Evolutionary conservation across 2,797 vertebrate species (phyloP).

Genomic region (Sciurus carolinensis): DNA sequence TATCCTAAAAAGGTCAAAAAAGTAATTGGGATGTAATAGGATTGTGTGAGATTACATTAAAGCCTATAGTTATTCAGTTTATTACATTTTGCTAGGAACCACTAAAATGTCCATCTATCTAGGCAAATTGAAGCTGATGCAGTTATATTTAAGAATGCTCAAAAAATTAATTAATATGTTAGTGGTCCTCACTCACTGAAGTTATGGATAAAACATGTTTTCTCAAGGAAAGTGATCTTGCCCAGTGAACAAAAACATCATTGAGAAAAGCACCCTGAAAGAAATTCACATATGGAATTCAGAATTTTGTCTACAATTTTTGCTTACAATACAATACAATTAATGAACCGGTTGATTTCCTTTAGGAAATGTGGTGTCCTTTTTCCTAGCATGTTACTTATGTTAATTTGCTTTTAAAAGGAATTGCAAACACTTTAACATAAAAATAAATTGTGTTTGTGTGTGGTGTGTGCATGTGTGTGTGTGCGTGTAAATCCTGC

Average conservation of each 20-base stretch:
- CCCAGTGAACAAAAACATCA: not conserved
- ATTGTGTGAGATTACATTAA: conserved; percentile 86
- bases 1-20: conserved; percentile 86
- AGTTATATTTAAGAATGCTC: conserved; percentile 82
- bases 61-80: conserved; percentile 82
- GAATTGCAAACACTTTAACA: not conserved
- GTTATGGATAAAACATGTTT: conserved; percentile 72
- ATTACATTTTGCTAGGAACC: conserved; percentile 85
- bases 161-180: conserved; percentile 73
- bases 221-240: not conserved
- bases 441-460: not conserved
- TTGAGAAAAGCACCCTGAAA: not conserved
- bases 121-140: conserved; percentile 83
- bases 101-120: conserved; percentile 83
- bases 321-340: not conserved
- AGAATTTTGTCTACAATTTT: not conserved
- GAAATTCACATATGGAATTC: not conserved
- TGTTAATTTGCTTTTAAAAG: conserved; percentile 27
- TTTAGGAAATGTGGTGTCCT: not conserved
- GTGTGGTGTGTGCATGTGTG: not conserved
- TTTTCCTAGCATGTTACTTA: conserved; percentile 16
- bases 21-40: conserved; percentile 83
- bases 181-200: conserved; percentile 61
- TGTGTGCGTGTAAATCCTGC: not conserved
- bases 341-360: not conserved